Base-by-base conservation (phyloP, 1,140 invertebrate genomes). In the Apis dorsata region DNA sequence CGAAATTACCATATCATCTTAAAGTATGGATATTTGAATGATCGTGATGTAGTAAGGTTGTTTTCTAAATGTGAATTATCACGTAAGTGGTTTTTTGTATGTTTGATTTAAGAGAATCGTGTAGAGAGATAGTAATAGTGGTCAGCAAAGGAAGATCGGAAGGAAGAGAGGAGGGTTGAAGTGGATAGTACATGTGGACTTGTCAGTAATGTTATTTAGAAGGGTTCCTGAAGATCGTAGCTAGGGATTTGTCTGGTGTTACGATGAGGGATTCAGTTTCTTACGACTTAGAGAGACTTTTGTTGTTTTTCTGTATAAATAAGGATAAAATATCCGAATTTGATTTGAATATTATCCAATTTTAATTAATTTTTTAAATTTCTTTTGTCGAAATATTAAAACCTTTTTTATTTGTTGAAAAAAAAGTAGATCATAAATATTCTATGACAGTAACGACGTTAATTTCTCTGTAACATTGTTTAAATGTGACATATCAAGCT, bases 131-230 rank as follows among this genome's bases (percentile, higher is more conserved):
- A 15, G 28, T 19, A 34, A 34, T 19, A 8, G 15, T 10, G 2
- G 28, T 19, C 24, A 17, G 24, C 15, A 10, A 65, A 10, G 13
- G 24, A 65, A 28, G 63, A 13, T 9, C 8, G 24, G 13, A 15
- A 17, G 24, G 24, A 65, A 28, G 1, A 12, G 28, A 5, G 62
- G 7, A 28, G 24, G 62, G 28, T 65, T 65, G 63, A 65, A 28
- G 24, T 65, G 63, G 24, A 65, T 15, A 13, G 15, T 65, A 28
- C 24, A 65, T 3, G 24, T 28, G 24, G 63, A 34, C 63, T 65
- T 65, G 63, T 65, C 63, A 19, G 63, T 65, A 65, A 65, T 34
- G 28, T 65, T 65, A 65, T 65, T 65, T 65, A 34, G 24, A 65
- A 65, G 62, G 62, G 13, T 17, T 13, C 24, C 28, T 12, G 60